phyloP scores from a whole-genome alignment of 2,113 vertebrate species.

The Brachirus orientalis region DNA sequence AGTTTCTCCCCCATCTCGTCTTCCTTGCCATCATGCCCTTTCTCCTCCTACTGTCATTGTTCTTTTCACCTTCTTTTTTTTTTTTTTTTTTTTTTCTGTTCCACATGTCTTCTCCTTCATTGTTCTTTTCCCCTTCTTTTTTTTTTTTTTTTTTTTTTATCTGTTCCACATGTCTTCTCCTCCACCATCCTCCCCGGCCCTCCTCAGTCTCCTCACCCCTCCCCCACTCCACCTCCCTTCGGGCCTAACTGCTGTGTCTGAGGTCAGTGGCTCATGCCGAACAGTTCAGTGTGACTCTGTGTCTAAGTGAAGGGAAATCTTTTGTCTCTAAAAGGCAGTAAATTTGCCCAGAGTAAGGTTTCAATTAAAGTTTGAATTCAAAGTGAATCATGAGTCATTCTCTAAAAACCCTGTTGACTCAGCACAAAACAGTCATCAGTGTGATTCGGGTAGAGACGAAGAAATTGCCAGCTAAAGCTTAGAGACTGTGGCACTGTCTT shows the following conservation, averaged over 20 bases:
- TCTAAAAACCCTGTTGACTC: constrained; percentile 20
- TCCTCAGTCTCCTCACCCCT: constrained; percentile 9
- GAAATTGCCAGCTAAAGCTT: background rate
- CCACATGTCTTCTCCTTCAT: background rate
- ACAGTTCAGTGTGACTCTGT: background rate
- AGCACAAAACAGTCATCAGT: background rate
- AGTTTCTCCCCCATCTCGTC: constrained; percentile 8
- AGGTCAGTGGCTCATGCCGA: constrained; percentile 24
- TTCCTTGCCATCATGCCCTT: background rate
- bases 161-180: constrained; percentile 1
- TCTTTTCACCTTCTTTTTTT: background rate
- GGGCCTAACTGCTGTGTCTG: constrained; percentile 13
- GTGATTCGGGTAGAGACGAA: background rate
- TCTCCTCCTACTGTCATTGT: constrained; percentile 1
- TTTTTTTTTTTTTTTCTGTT: background rate
- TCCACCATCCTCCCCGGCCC: background rate
- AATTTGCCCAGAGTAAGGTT: background rate
- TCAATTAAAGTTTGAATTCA: background rate
- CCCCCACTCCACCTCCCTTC: constrained; percentile 24
- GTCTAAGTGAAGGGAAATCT: too few relatives aligned
- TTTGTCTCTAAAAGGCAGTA: background rate
- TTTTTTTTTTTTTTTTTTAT: background rate
- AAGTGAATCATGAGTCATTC: background rate
- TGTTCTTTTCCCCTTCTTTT: constrained; percentile 2
- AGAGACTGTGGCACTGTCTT: background rate